Conservation (phyloP, 2,797 vertebrate genomes). For the Arrhamphus sclerolepis region DNA sequence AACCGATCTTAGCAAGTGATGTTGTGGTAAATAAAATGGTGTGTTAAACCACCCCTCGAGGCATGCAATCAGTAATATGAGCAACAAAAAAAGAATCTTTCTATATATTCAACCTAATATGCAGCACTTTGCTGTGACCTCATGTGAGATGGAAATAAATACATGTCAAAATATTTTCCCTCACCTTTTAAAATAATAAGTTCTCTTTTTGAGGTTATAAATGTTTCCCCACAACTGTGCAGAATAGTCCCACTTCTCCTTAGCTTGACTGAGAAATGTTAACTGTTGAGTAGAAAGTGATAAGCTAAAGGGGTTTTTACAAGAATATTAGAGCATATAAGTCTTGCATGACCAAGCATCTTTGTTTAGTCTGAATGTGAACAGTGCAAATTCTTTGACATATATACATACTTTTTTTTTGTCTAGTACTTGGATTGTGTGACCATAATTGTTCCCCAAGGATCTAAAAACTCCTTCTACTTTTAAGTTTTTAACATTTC, state of each 20-base stretch:
- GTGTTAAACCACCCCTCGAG: conserved; percentile 35
- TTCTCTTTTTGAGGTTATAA: conserved; percentile 3
- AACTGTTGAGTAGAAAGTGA: conserved; percentile 31
- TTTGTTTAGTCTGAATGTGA: conserved; percentile 60
- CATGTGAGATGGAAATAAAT: background rate
- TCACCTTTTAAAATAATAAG: background rate
- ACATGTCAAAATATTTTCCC: conserved; percentile 5
- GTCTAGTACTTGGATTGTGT: conserved; percentile 58
- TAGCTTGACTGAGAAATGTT: conserved; percentile 23
- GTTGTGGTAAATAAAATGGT: conserved; percentile 58
- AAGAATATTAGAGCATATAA: conserved; percentile 46
- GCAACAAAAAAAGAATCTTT: conserved; percentile 12
- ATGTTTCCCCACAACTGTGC: conserved; percentile 6
- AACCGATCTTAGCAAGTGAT: conserved; percentile 31
- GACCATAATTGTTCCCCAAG: conserved; percentile 60
- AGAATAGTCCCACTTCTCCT: background rate
- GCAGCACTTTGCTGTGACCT: conserved; percentile 1
- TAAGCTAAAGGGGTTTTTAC: conserved; percentile 44
- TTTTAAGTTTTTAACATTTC: conserved; percentile 32
- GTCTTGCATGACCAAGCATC: conserved; percentile 50
- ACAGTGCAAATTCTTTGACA: conserved; percentile 44
- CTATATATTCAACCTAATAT: background rate
- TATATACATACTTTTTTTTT: conserved; percentile 23
- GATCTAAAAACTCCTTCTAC: conserved; percentile 28
- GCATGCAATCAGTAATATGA: conserved; percentile 16